Evolutionary conservation across 2,888 invertebrate species (phyloP), one percentile per base, ranked within the genome.

Genomic region (Camponotus fellah): DNA sequence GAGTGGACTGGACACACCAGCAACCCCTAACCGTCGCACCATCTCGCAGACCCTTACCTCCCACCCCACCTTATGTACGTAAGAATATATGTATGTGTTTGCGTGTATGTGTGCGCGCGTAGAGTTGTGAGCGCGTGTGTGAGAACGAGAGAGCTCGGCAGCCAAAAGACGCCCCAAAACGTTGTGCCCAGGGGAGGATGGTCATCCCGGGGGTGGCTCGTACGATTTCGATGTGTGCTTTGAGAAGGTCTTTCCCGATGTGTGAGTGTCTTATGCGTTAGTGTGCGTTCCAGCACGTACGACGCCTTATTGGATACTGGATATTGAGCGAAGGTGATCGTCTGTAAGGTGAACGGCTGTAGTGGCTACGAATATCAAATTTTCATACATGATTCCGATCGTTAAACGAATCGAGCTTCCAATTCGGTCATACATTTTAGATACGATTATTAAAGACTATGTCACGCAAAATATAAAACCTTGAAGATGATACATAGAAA

Each of bases 1-100:
- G 93, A 94, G 93, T 94, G 93, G 93, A 94, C 94, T 94, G 94
- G 94, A 94, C 94, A 94, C 92, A 92, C 91, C 91, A 89, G 90
- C 90, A 90, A 91, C 92, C 92, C 92, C 92, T 91, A 91, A 92
- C 91, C 92, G 89, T 92, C 92, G 88, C 88, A 89, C 90, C 89
- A 91, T 91, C 90, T 90, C 88, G 88, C 83, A 83, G 85, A 81
- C 87, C 86, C 88, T 86, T 88, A 85, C 89, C 88, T 84, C 85
- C 83, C 74, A 74, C 34, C 49, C 43, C 37, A 68, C 66, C 37
- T 49, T 34, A 58, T 26, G 53, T 77, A 84, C 65, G 76, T 76
- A 80, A 80, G 79, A 69, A 79, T 68, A 46, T 37, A 56, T 58
- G 14, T 72, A 21, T 62, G 37, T 26, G 58, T 64, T 69, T 37